Evolutionary conservation across 2,797 vertebrate genomes (phyloP).

Genomic region (Pempheris klunzingeri): DNA sequence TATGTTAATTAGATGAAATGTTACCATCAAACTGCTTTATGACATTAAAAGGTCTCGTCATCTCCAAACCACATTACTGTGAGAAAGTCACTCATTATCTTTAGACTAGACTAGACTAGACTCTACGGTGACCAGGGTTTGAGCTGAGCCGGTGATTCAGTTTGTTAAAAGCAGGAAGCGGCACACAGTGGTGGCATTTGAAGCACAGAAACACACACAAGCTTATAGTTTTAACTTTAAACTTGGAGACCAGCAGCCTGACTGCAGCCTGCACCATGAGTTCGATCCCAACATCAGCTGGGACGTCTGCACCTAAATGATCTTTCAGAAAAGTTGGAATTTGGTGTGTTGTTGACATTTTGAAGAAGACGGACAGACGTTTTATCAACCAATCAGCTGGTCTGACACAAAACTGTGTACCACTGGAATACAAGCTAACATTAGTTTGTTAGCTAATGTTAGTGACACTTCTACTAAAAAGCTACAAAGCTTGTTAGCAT

Average conservation of each 20-base stretch:
- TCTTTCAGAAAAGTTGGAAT: background rate
- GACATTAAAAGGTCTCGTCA: background rate
- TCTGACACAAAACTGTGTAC: no score
- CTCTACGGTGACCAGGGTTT: no score
- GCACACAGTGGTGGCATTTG: background rate
- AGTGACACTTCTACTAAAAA: background rate
- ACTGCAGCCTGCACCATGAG: no score
- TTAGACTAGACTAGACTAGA: no score
- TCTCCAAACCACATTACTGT: no score
- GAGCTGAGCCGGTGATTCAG: background rate
- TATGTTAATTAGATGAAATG: background rate
- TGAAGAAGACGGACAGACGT: background rate
- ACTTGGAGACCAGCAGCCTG: background rate
- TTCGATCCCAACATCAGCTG: background rate
- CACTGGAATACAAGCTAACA: no score
- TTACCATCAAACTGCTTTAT: background rate
- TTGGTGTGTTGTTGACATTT: background rate
- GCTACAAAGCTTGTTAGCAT: conserved; percentile 3
- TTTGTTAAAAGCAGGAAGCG: background rate
- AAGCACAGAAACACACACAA: no score
- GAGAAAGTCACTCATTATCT: no score
- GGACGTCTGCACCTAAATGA: no score
- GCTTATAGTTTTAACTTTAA: background rate
- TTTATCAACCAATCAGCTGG: background rate
- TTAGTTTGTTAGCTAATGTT: background rate